phyloP scores from a whole-genome alignment of 2,797 vertebrate genomes.

The Clarias fuscus region DNA sequence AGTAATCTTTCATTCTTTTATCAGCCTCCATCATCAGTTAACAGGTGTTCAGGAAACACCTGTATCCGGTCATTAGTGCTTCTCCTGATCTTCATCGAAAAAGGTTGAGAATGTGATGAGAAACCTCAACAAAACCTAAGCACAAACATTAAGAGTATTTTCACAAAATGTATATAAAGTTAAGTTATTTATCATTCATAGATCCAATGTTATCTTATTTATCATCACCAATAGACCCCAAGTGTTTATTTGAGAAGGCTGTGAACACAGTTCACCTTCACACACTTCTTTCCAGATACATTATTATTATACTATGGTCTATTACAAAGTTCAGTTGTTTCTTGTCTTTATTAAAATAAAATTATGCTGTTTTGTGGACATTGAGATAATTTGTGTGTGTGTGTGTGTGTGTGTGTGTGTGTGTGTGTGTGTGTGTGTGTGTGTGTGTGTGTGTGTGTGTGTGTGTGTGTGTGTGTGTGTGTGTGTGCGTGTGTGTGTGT shows the following conservation, averaged over 20 bases:
- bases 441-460: neutral
- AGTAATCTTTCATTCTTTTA: neutral
- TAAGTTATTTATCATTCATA: neutral
- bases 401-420: no score
- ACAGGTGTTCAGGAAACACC: conserved; percentile 24
- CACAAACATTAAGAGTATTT: neutral
- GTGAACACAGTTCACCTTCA: neutral
- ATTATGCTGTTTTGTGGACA: neutral
- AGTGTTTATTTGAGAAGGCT: neutral
- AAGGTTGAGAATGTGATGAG: neutral
- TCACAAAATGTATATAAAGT: neutral
- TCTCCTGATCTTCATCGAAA: neutral
- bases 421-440: no score
- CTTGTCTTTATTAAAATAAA: neutral
- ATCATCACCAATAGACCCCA: neutral
- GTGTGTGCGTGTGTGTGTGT: neutral
- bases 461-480: neutral
- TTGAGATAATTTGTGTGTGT: neutral
- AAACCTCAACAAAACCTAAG: neutral
- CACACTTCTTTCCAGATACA: neutral
- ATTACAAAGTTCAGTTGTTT: neutral
- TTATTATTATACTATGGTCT: neutral
- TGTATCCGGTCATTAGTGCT: neutral
- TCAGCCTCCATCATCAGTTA: neutral
- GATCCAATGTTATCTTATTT: neutral